A percentile compares a stretch with the other conserved stretches of the same genome.
Evolutionary conservation across 2,888 invertebrate genomes (phyloP).

Genomic region (Galerucella pusilla): DNA sequence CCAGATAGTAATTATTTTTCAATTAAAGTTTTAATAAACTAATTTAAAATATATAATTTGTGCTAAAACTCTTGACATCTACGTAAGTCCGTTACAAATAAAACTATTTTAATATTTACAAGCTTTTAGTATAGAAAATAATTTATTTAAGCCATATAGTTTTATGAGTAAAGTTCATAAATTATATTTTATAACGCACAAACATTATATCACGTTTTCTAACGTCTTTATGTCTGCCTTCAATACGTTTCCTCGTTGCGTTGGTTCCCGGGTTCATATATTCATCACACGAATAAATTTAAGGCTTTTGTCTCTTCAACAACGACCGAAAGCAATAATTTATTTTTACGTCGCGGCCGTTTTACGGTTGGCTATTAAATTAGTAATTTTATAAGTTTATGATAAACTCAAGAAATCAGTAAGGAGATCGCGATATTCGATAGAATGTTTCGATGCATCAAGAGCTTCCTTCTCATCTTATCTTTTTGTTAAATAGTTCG

Average conservation of each 20-base stretch:
- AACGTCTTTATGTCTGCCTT: background rate
- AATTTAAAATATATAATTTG: no score
- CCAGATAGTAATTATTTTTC: no score
- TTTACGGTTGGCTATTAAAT: slow-evolving; percentile 47
- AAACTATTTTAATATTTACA: no score
- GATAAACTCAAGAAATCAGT: slow-evolving; percentile 42
- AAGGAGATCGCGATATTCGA: slow-evolving; percentile 39
- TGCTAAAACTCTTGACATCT: no score
- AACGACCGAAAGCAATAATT: slow-evolving; percentile 40
- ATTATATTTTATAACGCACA: background rate
- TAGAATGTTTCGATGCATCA: slow-evolving; percentile 29
- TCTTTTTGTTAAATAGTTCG: slow-evolving; percentile 8
- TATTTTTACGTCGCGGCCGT: slow-evolving; percentile 42
- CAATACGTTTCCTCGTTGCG: background rate
- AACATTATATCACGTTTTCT: background rate
- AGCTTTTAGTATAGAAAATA: background rate
- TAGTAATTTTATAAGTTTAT: slow-evolving; percentile 44
- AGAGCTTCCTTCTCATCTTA: slow-evolving; percentile 14
- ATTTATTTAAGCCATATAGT: background rate
- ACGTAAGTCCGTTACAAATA: no score
- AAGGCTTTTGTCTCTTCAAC: slow-evolving; percentile 35
- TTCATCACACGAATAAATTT: slow-evolving; percentile 30
- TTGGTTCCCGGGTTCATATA: slow-evolving; percentile 14
- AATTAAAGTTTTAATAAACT: no score
- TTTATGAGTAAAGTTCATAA: background rate